A percentile compares a stretch with the other conserved stretches of the same genome.
Conservation (phyloP, 2,113 vertebrate species). For the Pseudois nayaur region DNA sequence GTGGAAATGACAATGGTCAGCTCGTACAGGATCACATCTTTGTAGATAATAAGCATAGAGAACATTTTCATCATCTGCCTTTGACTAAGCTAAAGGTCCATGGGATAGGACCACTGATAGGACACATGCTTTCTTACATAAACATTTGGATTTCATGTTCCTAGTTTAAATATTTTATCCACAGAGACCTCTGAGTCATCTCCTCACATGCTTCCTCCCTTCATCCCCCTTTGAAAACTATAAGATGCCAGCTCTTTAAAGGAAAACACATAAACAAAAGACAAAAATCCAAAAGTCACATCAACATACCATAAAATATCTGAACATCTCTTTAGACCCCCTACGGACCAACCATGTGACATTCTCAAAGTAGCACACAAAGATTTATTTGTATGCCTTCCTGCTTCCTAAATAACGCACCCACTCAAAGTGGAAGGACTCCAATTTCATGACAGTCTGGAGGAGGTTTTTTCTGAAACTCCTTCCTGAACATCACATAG, state of each 20-base stretch:
- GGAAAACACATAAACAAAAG: slow-evolving; percentile 39
- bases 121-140: neutral
- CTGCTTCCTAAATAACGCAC: slow-evolving; percentile 14
- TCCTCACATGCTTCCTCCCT: neutral
- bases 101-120: neutral
- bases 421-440: neutral
- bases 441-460: slow-evolving; percentile 6
- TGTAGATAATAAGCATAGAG: neutral
- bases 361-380: neutral
- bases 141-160: slow-evolving; percentile 27
- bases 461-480: slow-evolving; percentile 18
- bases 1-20: neutral
- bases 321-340: neutral
- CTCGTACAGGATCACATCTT: neutral
- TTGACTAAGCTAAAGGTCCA: neutral
- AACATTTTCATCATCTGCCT: neutral
- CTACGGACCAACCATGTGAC: neutral
- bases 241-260: slow-evolving; percentile 9
- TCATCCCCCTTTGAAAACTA: neutral
- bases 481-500: neutral
- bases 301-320: slow-evolving; percentile 2
- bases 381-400: neutral
- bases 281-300: slow-evolving; percentile 25
- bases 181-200: slow-evolving; percentile 44
- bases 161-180: slow-evolving; percentile 47